These are phyloP conservation scores for Cassiopea andromeda DNA, from an alignment of 30 jellyfish, hydroid and myxozoan species.

Conservation along the genomic window DNA sequence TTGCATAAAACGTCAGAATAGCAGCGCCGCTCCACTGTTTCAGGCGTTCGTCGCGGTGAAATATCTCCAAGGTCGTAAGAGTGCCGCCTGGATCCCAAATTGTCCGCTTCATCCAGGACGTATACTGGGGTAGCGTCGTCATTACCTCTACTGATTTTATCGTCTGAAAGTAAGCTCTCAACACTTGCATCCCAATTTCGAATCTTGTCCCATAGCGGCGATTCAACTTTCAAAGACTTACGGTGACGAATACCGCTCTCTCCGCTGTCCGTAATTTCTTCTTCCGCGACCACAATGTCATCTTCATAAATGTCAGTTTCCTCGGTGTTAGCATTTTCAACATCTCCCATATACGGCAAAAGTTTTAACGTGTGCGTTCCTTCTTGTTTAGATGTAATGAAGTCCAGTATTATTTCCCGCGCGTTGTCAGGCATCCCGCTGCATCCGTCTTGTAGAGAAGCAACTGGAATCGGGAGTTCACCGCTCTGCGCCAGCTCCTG, in stretches of 20 bases:
- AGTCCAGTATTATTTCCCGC: constrained; percentile 54
- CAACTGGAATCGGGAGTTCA: background rate
- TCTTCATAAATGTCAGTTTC: background rate
- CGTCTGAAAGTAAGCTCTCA: constrained; percentile 66
- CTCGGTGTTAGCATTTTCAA: background rate
- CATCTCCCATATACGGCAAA: background rate
- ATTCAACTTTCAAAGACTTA: constrained; percentile 47
- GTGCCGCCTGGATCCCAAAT: constrained; percentile 11
- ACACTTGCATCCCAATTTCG: constrained; percentile 61
- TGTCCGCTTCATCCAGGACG: background rate
- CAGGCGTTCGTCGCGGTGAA: background rate
- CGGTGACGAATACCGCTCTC: constrained; percentile 7
- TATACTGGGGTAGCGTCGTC: background rate
- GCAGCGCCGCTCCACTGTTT: background rate
- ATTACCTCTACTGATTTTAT: background rate
- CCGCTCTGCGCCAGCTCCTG: constrained; percentile 30
- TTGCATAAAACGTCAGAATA: background rate
- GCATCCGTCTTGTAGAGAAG: constrained; percentile 7
- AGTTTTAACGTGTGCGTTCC: background rate
- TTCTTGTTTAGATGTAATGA: constrained; percentile 43
- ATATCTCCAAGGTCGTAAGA: background rate
- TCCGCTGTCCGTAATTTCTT: background rate
- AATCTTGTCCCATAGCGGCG: constrained; percentile 44
- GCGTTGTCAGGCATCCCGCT: constrained; percentile 73
- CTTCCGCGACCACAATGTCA: background rate